These are phyloP conservation scores for Lasioglossum marginatum DNA, from an alignment of 2,888 invertebrate genomes.

Conservation along the genomic window DNA sequence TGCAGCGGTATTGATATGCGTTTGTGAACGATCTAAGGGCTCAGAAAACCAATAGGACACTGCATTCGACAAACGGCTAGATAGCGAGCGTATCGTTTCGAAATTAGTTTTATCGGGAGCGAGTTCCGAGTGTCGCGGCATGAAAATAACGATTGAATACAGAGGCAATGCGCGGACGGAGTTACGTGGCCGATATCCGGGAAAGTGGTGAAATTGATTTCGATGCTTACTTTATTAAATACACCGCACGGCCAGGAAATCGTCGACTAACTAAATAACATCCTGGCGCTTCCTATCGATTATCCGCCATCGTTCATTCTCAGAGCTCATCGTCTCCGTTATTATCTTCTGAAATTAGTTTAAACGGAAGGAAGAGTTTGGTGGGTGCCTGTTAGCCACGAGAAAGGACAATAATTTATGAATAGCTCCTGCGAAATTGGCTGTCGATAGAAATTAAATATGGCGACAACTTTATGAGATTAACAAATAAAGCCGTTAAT, in stretches of 20 bases:
- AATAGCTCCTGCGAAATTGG: slow-evolving; percentile 34
- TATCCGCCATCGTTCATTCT: slow-evolving; percentile 59
- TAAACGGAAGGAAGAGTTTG: slow-evolving; percentile 54
- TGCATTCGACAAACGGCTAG: neutral
- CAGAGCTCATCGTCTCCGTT: slow-evolving; percentile 51
- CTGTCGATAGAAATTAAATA: slow-evolving; percentile 46
- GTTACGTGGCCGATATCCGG: slow-evolving; percentile 21
- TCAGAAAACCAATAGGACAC: slow-evolving; percentile 14
- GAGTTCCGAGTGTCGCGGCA: slow-evolving; percentile 15
- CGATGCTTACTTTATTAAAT: slow-evolving; percentile 56
- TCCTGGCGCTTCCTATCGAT: slow-evolving; percentile 47
- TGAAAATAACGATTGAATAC: slow-evolving; percentile 37
- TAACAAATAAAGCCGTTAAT: slow-evolving; percentile 16
- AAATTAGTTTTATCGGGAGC: slow-evolving; percentile 37
- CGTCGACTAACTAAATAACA: slow-evolving; percentile 50
- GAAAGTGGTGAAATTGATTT: slow-evolving; percentile 43
- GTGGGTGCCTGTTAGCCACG: slow-evolving; percentile 33
- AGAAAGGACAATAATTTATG: slow-evolving; percentile 49
- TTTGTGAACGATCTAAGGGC: neutral
- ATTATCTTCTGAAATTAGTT: slow-evolving; percentile 59
- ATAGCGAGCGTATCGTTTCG: slow-evolving; percentile 13
- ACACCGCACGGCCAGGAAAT: slow-evolving; percentile 25
- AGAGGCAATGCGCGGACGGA: slow-evolving; percentile 22
- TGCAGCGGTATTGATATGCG: neutral
- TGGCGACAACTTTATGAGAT: slow-evolving; percentile 8